Evolutionary conservation across 92 coral and sea anemone genomes (phyloP), one percentile per base, ranked within the genome.

Genomic region (Parazoanthus swiftii): DNA sequence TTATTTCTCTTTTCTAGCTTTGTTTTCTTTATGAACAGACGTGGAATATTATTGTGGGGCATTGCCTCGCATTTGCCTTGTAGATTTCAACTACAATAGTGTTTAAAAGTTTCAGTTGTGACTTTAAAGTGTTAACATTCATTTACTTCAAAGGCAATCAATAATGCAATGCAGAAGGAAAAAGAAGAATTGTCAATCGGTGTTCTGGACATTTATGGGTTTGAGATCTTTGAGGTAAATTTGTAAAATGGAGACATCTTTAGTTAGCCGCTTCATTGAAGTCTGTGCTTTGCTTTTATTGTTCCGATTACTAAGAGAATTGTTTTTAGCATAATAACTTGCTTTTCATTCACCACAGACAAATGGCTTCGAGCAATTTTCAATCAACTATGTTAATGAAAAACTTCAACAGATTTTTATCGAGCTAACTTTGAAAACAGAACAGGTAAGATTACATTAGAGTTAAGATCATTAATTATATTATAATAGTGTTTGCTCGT

Each of bases 361-460:
- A 39, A 96, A 96, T 85, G 96, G 96, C 75, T 96, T 96, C 91
- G 98, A 96, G 44, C 98, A 96, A 89, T 96, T 96, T 90, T 95
- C 98, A n/a, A 96, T 96, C 79, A 96, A 96, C 92, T 96, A 91
- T 82, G 98, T 96, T 39, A 96, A 96, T 58, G 98, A 96, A 75
- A 96, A 96, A 86, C 95, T 96, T 25, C 98, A 96, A 88, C 98
- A 96, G 79, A 92, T 96, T 73, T 96, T 96, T 75, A 95, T 96
- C 77, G 98, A 96, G 50, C 92, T 96, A 21, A 96, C 98, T 3
- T 88, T 96, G 21, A 96, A 94, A 81, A 91, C 89, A 68, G 98
- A 96, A 48, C 98, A 96, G 94, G 98, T 94, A 86, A 33, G 88
- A 51, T 33, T 14, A 77, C 78, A 29, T 13, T 54, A 13, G 2